These are phyloP conservation scores for Agrochola circellaris DNA, from an alignment of 2,888 invertebrate genomes.

Conservation along the genomic window DNA sequence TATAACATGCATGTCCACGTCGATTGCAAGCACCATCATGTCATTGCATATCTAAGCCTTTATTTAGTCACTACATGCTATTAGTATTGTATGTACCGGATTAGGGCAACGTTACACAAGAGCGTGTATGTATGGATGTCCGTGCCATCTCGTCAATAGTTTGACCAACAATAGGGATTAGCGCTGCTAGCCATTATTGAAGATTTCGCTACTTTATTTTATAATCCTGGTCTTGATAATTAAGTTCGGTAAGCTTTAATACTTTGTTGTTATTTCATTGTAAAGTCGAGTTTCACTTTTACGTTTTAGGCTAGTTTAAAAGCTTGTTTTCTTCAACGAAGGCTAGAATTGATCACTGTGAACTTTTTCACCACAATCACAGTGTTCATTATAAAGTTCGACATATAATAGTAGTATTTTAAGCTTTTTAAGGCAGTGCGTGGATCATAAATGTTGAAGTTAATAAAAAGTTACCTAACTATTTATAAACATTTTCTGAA, in stretches of 20 bases:
- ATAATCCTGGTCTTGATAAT: conserved; percentile 38
- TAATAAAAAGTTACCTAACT: conserved; percentile 2
- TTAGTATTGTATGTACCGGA: conserved; percentile 19
- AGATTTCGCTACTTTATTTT: conserved; percentile 10
- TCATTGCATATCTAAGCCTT: not conserved
- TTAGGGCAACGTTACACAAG: conserved; percentile 17
- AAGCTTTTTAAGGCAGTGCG: too few species aligned
- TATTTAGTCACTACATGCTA: conserved; percentile 13
- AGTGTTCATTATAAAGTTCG: not conserved
- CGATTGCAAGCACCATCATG: too few species aligned
- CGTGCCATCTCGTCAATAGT: conserved; percentile 29
- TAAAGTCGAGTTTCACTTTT: conserved; percentile 13
- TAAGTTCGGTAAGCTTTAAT: conserved; percentile 36
- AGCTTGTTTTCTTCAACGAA: not conserved
- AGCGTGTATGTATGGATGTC: conserved; percentile 20
- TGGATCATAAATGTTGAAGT: not conserved
- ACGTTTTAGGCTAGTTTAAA: conserved; percentile 4
- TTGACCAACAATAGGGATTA: conserved; percentile 43
- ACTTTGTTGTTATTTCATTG: conserved; percentile 28
- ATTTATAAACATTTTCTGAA: too few species aligned
- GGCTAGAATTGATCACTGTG: not conserved
- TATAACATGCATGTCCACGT: not conserved
- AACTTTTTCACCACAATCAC: not conserved
- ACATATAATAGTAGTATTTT: not conserved
- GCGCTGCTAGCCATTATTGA: not conserved